phyloP scores from a whole-genome alignment of 2,113 vertebrate genomes.

The Cynoglossus semilaevis region DNA sequence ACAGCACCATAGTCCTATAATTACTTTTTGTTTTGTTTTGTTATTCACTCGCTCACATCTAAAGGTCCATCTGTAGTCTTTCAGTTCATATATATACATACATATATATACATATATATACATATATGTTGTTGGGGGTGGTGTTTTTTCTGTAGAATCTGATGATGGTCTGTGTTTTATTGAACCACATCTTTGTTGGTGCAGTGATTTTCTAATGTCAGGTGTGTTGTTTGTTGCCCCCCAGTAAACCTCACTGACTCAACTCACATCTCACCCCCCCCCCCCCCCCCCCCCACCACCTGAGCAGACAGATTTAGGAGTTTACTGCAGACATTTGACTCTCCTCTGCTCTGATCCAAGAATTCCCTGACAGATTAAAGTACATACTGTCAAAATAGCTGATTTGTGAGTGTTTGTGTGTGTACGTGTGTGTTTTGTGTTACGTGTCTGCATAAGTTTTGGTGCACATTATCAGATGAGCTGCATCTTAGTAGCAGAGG shows the following conservation, averaged over 20 bases:
- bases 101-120: too few relatives aligned
- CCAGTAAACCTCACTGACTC: not conserved
- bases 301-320: slow-evolving; percentile 37
- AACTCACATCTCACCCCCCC: not conserved
- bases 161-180: too few relatives aligned
- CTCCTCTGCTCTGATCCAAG: slow-evolving; percentile 53
- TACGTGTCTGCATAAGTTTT: slow-evolving; percentile 9
- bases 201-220: not conserved
- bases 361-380: slow-evolving; percentile 65
- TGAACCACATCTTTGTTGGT: too few relatives aligned
- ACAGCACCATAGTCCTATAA: not conserved
- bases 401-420: slow-evolving; percentile 19
- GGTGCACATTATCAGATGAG: slow-evolving; percentile 52
- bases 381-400: slow-evolving; percentile 44
- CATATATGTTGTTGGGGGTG: too few relatives aligned
- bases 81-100: too few relatives aligned
- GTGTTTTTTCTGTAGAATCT: too few relatives aligned
- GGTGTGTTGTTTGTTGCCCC: not conserved
- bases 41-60: too few relatives aligned
- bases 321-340: slow-evolving; percentile 54
- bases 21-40: too few relatives aligned
- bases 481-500: slow-evolving; percentile 52
- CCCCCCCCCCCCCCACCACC: not conserved
- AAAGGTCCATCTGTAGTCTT: too few relatives aligned
- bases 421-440: slow-evolving; percentile 4